Evolutionary conservation across 2,888 invertebrate genomes (phyloP), one percentile per base, ranked within the genome.

Genomic region (Ichneumoninae sp.): DNA sequence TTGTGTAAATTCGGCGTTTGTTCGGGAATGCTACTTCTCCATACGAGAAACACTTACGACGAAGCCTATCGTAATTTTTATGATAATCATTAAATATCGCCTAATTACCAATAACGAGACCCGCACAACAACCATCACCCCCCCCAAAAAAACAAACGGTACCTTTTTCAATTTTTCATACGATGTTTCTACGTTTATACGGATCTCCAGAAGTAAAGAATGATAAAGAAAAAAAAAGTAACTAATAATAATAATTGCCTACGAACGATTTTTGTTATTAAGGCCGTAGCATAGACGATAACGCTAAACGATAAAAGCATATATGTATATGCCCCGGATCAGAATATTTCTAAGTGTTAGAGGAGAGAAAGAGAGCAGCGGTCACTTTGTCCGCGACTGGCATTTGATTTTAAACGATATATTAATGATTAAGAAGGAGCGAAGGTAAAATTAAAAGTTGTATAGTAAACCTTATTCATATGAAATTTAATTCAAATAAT

Each of bases 101-200:
- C 92, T 91, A 90, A 91, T 89, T 91, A 91, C 89, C 89, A 89
- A 90, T 89, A 87, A 86, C 89, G 87, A 88, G 75, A 89, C 87
- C 87, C 89, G 90, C 91, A 91, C 91, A 91, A 91, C 86, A 77
- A 85, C 89, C 89, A 89, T 85, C 88, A 89, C 77, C 86, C 86
- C 65, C 57, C 77, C 60, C 57, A 83, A 85, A 88, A 80, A 85
- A 88, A 84, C 80, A 81, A 89, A 89, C 86, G 86, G 87, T 90
- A 92, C 90, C 90, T 91, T 92, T 91, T 92, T 90, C 91, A 91
- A 89, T 89, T 92, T 92, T 93, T 93, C 91, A 92, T 92, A 92
- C 91, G 89, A 91, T 91, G 89, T 93, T 93, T 93, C 92, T 93
- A 93, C 93, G 93, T 93, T 91, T 93, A 91, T 91, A 92, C 92